Evolutionary conservation across 2,113 vertebrate species (phyloP).

Genomic region (Azemiops feae): DNA sequence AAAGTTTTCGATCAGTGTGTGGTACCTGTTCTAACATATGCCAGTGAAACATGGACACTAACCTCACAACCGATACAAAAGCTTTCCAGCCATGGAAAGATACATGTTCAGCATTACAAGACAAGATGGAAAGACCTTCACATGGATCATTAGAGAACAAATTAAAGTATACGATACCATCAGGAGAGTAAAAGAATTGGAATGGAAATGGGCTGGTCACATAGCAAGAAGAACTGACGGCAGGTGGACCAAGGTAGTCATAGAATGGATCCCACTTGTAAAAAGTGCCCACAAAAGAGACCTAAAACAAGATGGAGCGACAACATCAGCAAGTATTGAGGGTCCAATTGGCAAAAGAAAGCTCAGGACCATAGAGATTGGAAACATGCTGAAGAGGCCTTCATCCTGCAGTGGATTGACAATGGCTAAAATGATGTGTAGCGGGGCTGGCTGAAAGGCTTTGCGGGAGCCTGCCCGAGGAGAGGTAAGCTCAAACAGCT

Average conservation of each 20-base stretch:
- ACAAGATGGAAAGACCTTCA: neutral
- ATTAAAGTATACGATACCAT: neutral
- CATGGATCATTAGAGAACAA: neutral
- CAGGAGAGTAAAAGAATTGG: neutral
- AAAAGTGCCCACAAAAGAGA: neutral
- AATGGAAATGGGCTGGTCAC: neutral
- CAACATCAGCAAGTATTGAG: neutral
- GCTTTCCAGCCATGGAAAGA: neutral
- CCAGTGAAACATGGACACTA: neutral
- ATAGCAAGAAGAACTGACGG: neutral
- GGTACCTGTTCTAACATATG: neutral
- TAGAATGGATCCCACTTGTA: neutral
- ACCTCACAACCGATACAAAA: neutral
- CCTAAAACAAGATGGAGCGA: too few species aligned
- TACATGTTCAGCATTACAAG: neutral
- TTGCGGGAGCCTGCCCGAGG: too few species aligned
- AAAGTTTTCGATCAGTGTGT: neutral
- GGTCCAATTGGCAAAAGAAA: neutral
- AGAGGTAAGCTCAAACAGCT: too few species aligned
- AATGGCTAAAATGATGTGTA: neutral
- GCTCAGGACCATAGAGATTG: neutral
- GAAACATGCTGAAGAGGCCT: neutral
- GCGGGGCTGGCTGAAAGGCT: too few species aligned
- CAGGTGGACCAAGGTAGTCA: neutral
- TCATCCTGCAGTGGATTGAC: neutral